Evolutionary conservation across 2,888 invertebrate species (phyloP).

Genomic region (Ophioninae sp.): DNA sequence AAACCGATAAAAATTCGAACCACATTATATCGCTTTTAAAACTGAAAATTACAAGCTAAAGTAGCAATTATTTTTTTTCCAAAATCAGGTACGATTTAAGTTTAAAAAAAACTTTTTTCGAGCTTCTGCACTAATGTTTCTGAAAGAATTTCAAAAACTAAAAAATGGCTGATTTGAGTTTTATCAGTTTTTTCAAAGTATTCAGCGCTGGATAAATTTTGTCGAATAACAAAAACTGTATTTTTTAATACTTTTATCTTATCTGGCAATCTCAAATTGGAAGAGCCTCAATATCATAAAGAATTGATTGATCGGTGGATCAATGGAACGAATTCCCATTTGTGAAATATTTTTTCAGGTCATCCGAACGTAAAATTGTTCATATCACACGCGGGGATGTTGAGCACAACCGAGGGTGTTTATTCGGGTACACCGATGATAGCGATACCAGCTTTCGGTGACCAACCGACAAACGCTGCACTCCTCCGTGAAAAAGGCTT

Average conservation of each 20-base stretch:
- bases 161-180: background rate
- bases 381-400: constrained; percentile 86
- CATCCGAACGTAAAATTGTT: constrained; percentile 87
- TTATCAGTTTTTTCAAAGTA: background rate
- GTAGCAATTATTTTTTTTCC: too few relatives aligned
- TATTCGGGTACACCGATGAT: constrained; percentile 86
- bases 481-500: constrained; percentile 84
- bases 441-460: constrained; percentile 87
- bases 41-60: too few relatives aligned
- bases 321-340: background rate
- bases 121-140: background rate
- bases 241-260: background rate
- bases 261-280: background rate
- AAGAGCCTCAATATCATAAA: background rate
- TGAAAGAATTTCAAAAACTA: background rate
- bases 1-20: too few relatives aligned
- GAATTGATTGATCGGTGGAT: background rate
- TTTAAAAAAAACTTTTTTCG: background rate
- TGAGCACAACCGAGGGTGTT: constrained; percentile 86
- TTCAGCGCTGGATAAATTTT: background rate
- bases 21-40: too few relatives aligned
- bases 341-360: constrained; percentile 80
- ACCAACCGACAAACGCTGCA: constrained; percentile 86
- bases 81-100: too few relatives aligned
- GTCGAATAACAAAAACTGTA: background rate